Conservation (phyloP, 2,113 vertebrate genomes). For the Clarias gariepinus region DNA sequence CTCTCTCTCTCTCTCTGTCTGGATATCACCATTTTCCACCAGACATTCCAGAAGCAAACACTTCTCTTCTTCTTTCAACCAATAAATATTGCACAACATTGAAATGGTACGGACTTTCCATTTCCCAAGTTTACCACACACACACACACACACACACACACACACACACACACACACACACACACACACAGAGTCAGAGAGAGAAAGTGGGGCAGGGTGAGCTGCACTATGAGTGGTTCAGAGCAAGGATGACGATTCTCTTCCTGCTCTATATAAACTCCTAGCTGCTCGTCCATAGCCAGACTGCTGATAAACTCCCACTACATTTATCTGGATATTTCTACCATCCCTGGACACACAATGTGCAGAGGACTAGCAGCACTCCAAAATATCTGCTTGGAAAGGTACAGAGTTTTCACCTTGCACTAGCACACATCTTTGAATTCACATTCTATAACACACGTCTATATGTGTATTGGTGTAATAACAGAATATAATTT, state of each 20-base stretch:
- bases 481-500: conserved; percentile 30
- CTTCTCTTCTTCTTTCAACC: neutral
- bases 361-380: conserved; percentile 83
- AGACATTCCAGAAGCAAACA: neutral
- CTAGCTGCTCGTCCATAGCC: neutral
- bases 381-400: conserved; percentile 80
- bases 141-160: conserved; percentile 15
- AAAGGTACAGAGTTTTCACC: conserved; percentile 77
- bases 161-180: conserved; percentile 33
- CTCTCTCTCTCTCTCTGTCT: no score
- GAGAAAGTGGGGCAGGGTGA: neutral
- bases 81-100: neutral
- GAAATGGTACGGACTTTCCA: conserved; percentile 6
- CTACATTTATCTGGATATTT: conserved; percentile 60
- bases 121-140: conserved; percentile 19
- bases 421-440: neutral
- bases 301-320: conserved; percentile 53
- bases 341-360: conserved; percentile 55
- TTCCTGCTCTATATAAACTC: conserved; percentile 74
- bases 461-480: neutral
- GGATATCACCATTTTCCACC: neutral
- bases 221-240: conserved; percentile 62
- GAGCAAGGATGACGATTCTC: conserved; percentile 57
- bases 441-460: neutral
- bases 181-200: conserved; percentile 23